Base-by-base conservation (phyloP, 2,797 vertebrate genomes). In the Hozukius guyotensis region DNA sequence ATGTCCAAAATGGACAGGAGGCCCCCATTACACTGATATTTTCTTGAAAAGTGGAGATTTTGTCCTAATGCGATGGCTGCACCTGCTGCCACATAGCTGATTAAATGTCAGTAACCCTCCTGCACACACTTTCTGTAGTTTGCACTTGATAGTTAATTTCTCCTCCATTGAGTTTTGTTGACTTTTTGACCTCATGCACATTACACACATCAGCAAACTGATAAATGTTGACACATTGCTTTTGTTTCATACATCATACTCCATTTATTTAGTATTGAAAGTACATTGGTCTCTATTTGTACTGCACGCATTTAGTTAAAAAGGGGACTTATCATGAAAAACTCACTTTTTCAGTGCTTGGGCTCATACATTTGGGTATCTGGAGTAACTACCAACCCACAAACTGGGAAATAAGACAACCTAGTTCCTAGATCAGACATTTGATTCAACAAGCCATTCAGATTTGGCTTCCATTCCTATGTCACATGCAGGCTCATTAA, bases 301-400 rank as follows among this genome's bases (percentile, higher is more conserved):
- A 38, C 13, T 24, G 61, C 31, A 22, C 0, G 34, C 20, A 62
- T 62, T 62, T 62, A 62, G 20, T 14, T 62, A n/a, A n/a, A n/a
- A n/a, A 49, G 18, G 18, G 18, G 46, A 49, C 4, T 2, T 49
- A 49, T 20, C 46, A 4, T 49, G 18, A 20, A 49, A 49, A 49
- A 49, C 46, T n/a, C 8, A 0, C 46, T 49, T 49, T 49, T 49
- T 49, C 46, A 0, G 18, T 49, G 46, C 46, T 49, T 20, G 18
- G 0, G 46, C 18, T 20, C 2, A 49, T 49, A 49, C 18, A 49
- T 49, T 49, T 49, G 46, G 0, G 0, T 49, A 49, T 49, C 8
- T 49, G 46, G 46, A 49, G 7, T 49, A 20, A 3, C 18, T 20
- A 49, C 46, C 46, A 0, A 49, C 8, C 3, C 8, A 49, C 46